Percentiles rank a stretch among this genome's conserved stretches.
Evolutionary conservation across 2,797 vertebrate genomes (phyloP).

Genomic region (Ctenopoma multispine): DNA sequence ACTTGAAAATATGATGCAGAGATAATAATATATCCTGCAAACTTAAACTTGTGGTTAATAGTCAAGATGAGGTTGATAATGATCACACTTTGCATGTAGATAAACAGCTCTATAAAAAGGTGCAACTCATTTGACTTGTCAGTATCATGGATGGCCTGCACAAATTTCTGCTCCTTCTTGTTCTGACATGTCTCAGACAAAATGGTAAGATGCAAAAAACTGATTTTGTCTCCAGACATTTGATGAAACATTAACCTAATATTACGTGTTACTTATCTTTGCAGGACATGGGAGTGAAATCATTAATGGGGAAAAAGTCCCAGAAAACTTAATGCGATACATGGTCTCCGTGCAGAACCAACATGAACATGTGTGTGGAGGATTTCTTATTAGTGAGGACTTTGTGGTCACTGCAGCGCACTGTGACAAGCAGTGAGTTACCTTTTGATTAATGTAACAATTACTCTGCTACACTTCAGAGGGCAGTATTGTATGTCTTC

Average conservation of each 20-base stretch:
- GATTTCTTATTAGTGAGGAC: slow-evolving; percentile 71
- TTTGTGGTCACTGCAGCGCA: slow-evolving; percentile 83
- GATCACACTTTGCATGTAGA: too few species aligned
- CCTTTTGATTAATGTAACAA: too few species aligned
- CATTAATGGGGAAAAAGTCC: slow-evolving; percentile 37
- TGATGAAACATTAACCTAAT: background rate
- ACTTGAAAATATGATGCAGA: too few species aligned
- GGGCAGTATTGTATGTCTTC: too few species aligned
- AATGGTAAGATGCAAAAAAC: slow-evolving; percentile 7
- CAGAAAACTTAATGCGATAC: slow-evolving; percentile 52
- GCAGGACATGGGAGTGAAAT: slow-evolving; percentile 49
- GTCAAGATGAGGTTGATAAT: too few species aligned
- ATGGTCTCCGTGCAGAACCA: slow-evolving; percentile 78
- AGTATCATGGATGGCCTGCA: too few species aligned
- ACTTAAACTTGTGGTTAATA: too few species aligned
- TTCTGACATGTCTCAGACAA: slow-evolving; percentile 21
- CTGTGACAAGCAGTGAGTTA: slow-evolving; percentile 52
- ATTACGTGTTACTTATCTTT: background rate
- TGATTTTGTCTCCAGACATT: background rate
- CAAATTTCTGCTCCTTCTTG: slow-evolving; percentile 2
- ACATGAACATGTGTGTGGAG: slow-evolving; percentile 64
- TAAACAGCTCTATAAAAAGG: too few species aligned
- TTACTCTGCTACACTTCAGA: too few species aligned
- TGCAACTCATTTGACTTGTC: too few species aligned
- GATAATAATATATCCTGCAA: too few species aligned